Evolutionary conservation across 2,113 vertebrate genomes (phyloP), one percentile per base, ranked within the genome.

Genomic region (Tetrao urogallus): DNA sequence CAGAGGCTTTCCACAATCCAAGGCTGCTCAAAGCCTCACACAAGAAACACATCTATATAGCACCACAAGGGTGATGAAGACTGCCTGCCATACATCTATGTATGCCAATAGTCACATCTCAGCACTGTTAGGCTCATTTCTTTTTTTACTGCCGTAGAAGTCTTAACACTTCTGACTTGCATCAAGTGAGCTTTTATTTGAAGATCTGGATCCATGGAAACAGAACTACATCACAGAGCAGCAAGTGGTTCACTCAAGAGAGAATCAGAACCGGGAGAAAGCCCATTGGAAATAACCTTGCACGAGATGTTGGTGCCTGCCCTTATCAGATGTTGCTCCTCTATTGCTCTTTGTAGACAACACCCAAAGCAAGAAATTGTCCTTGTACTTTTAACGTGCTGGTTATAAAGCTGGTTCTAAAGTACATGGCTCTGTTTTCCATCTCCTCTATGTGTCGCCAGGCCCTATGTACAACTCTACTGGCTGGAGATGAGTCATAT

Each of bases 171-270:
- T 80, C 76, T 78, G 65, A 43, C 61, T 72, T 75, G 61, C 69
- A 82, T 48, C 86, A 75, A 57, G 78, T 19, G 36, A 96, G 52
- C 43, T 78, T 93, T 90, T 36, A 65, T 70, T 54, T 75, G 86
- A 88, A 83, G 66, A 81, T 72, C n/a, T 5, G 12, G 52, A 86
- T 88, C 80, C 47, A 28, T 40, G 43, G 80, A 74, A 90, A 86
- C 50, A 42, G 56, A 86, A 71, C 32, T 30, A 24, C 0, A 0
- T 47, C 43, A 60, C 40, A 36, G 42, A n/a, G 20, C 0, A 45
- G 58, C 24, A 76, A 90, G 56, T 24, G 50, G 58, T 7, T 76
- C 45, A 21, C 19, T 71, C 90, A 88, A 50, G 47, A 61, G 71
- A 91, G 57, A 61, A 36, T 65, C 72, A 71, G 54, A 83, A 65